These are phyloP conservation scores for Silurus meridionalis DNA, from an alignment of 2,113 vertebrate species.

Conservation along the genomic window DNA sequence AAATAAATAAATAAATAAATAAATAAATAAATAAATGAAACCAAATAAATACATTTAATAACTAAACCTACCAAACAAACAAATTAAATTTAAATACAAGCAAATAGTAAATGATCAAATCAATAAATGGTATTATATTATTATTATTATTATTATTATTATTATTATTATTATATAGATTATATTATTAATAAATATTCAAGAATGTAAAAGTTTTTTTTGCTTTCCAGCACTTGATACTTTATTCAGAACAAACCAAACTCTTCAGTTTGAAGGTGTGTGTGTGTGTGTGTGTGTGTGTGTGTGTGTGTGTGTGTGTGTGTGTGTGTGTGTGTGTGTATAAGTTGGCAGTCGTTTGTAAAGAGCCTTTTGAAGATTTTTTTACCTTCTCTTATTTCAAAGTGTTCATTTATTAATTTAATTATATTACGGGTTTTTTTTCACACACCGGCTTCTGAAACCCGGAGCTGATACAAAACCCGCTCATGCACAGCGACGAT, in stretches of 20 bases:
- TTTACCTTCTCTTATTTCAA: conserved; percentile 44
- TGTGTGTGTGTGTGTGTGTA: conserved; percentile 48
- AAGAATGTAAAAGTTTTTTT: background rate
- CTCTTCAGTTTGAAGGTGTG: background rate
- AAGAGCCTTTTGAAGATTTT: conserved; percentile 33
- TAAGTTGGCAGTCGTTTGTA: conserved; percentile 50
- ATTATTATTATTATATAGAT: too few relatives aligned
- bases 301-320: conserved; percentile 17
- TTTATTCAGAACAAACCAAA: background rate
- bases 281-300: conserved; percentile 16
- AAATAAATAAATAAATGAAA: too few relatives aligned
- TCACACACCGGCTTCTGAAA: conserved; percentile 14
- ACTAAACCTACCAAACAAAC: background rate
- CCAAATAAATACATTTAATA: too few relatives aligned
- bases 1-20: too few relatives aligned
- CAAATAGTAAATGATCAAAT: background rate
- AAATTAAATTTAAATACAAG: background rate
- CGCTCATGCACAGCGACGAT: conserved; percentile 12
- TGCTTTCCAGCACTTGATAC: too few relatives aligned
- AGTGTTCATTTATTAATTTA: conserved; percentile 43
- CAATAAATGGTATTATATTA: too few relatives aligned
- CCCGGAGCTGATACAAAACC: background rate
- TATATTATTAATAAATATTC: too few relatives aligned
- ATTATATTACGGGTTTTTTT: conserved; percentile 39
- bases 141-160: too few relatives aligned